Conservation (phyloP, 1,140 invertebrate genomes). For the Aphis craccivora region DNA sequence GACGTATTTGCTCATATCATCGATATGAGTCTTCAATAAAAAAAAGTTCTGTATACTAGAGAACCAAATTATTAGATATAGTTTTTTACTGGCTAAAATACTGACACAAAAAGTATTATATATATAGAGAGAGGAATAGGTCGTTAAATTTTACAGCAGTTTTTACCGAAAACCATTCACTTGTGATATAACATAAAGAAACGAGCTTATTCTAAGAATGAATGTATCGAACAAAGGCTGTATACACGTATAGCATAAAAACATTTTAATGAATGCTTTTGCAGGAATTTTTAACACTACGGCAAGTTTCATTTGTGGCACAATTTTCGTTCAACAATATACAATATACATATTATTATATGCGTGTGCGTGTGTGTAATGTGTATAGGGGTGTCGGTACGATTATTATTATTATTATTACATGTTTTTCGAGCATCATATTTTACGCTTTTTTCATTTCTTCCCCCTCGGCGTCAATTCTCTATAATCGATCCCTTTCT, state of each 20-base stretch:
- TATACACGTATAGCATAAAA: neutral
- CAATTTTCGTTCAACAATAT: neutral
- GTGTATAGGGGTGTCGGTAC: neutral
- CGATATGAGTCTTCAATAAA: neutral
- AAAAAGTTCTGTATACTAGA: neutral
- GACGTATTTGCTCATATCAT: neutral
- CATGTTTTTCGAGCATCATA: neutral
- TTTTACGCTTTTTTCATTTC: neutral
- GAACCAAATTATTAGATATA: neutral
- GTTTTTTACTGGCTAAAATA: neutral
- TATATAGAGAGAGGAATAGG: neutral
- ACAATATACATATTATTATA: neutral
- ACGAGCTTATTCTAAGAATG: neutral
- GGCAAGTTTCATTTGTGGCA: neutral
- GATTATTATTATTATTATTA: conserved; percentile 9
- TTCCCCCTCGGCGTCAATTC: neutral
- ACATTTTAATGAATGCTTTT: conserved; percentile 34
- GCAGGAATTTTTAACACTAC: conserved; percentile 15
- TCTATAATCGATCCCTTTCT: neutral
- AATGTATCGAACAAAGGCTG: neutral
- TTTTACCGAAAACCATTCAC: neutral
- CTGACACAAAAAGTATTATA: neutral
- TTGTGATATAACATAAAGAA: neutral
- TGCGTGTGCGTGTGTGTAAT: neutral
- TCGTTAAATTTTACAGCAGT: conserved; percentile 13